Evolutionary conservation across 2,797 vertebrate species (phyloP), one percentile per base, ranked within the genome.

Genomic region (Lepilemur ruficaudatus): DNA sequence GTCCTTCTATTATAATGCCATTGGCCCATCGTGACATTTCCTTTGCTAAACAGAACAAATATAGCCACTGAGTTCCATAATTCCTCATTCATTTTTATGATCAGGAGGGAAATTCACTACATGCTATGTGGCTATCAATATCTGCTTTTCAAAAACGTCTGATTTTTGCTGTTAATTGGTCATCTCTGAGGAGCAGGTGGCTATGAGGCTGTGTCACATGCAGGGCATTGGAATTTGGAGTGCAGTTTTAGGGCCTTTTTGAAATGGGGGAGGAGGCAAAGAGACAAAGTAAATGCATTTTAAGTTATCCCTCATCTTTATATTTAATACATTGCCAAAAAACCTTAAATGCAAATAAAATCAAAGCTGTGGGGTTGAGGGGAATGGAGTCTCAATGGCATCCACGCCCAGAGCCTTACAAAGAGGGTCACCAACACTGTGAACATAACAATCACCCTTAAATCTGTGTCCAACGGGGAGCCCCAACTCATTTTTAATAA

Each of bases 291-390:
- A 57, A 73, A 72, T 38, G 35, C 9, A 46, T 80, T 57, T 93
- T 67, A 92, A 90, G 28, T 89, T 48, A 57, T 70, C 10, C 7
- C 7, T 78, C 28, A 82, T 48, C 38, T 90, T 90, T 78, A 17
- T 87, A 55, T 25, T 91, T 32, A 72, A 81, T 25, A 57, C 32
- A 69, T 15, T 86, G 46, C 32, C 72, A 61, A 80, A 81, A 89
- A 52, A 35, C 2, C n/a, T 89, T 38, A 72, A 63, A 89, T 87
- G 46, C 52, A 90, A 96, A 90, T 67, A 52, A 96, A 89, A 82
- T 69, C 23, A 73, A 87, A 93, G 69, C 25, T 93, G 69, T 96
- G 20, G 88, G 61, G 79, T 57, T 35, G 25, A 28, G 12, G 10
- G 30, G 2, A 48, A 7, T 23, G 57, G 50, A 63, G 10, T 30